phyloP scores from a whole-genome alignment of 23 tunicate genomes.

The Styela plicata region DNA sequence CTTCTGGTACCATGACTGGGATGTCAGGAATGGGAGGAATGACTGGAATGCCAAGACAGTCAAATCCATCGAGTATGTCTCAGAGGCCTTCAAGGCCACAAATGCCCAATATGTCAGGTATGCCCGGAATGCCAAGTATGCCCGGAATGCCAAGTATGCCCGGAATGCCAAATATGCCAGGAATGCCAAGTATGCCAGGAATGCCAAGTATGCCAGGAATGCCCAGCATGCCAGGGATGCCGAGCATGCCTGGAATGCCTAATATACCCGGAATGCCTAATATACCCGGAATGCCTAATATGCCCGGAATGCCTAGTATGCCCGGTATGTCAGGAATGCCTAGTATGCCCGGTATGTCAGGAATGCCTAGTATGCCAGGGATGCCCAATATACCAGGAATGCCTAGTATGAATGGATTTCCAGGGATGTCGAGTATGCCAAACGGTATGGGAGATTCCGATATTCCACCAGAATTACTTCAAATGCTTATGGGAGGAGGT shows the following conservation, averaged over 20 bases:
- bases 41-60: background rate
- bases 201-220: background rate
- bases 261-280: slow-evolving; percentile 4
- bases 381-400: slow-evolving; percentile 15
- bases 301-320: background rate
- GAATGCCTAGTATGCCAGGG: background rate
- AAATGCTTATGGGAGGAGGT: background rate
- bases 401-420: background rate
- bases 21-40: background rate
- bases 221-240: background rate
- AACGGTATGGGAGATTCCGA: background rate
- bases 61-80: background rate
- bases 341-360: background rate
- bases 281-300: background rate
- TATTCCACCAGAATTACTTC: background rate
- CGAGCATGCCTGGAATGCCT: background rate
- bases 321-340: background rate
- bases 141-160: background rate
- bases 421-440: background rate
- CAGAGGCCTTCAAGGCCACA: background rate
- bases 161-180: background rate
- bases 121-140: background rate
- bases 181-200: background rate
- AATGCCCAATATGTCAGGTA: background rate
- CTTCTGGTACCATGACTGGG: background rate